Evolutionary conservation across 2,888 invertebrate genomes (phyloP).

Genomic region (Pyrochroa serraticornis): DNA sequence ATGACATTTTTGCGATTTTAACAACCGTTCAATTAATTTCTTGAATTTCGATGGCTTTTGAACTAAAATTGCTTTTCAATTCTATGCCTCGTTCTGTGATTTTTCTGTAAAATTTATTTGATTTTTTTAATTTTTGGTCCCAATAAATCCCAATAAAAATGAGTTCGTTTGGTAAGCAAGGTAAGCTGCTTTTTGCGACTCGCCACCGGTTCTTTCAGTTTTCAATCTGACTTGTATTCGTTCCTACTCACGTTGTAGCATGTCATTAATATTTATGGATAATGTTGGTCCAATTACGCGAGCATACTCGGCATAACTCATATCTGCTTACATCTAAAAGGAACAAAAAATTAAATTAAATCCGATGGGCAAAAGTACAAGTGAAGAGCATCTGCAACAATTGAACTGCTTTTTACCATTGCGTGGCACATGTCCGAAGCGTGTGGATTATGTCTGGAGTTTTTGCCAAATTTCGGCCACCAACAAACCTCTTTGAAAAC

Average conservation of each 20-base stretch:
- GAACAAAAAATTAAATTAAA: constrained; percentile 12
- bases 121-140: too few relatives aligned
- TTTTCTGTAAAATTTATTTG: too few relatives aligned
- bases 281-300: constrained; percentile 29
- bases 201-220: constrained; percentile 1
- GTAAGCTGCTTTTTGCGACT: constrained; percentile 2
- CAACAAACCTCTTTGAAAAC: neutral
- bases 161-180: neutral
- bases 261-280: constrained; percentile 30
- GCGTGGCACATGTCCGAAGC: neutral
- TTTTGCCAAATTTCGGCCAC: neutral
- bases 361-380: neutral
- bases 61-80: too few relatives aligned
- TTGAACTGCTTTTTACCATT: neutral
- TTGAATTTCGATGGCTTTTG: neutral
- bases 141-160: too few relatives aligned
- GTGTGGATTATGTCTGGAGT: too few relatives aligned
- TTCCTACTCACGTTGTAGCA: neutral
- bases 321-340: constrained; percentile 14
- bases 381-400: constrained; percentile 5
- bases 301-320: constrained; percentile 21
- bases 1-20: neutral
- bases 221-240: neutral
- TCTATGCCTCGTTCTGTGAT: too few relatives aligned
- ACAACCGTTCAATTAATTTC: constrained; percentile 1